A percentile compares a stretch with the other conserved stretches of the same genome.
These are phyloP conservation scores for Hemicentrotus pulcherrimus DNA, from an alignment of 35 echinoderm and acorn worm genomes.

Conservation along the genomic window DNA sequence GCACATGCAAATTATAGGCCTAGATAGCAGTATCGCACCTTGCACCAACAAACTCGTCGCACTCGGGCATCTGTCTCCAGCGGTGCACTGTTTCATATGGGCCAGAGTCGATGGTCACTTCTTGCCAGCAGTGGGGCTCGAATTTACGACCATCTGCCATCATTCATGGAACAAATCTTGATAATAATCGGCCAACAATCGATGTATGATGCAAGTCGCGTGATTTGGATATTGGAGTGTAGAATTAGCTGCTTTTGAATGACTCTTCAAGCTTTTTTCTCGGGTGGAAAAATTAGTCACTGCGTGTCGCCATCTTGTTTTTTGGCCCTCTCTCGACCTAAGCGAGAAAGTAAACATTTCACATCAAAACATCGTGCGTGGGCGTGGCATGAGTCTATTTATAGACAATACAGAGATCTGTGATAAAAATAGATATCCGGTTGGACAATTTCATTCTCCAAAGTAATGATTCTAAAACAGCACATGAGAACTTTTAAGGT, in stretches of 20 bases:
- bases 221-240: background rate
- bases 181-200: background rate
- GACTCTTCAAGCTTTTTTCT: background rate
- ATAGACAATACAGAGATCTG: too few relatives aligned
- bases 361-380: too few relatives aligned
- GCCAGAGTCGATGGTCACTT: slow-evolving; percentile 62
- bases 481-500: too few relatives aligned
- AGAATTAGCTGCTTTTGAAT: background rate
- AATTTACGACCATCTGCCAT: slow-evolving; percentile 48
- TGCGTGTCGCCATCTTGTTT: slow-evolving; percentile 14
- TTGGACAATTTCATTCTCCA: too few relatives aligned
- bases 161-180: background rate
- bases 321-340: background rate
- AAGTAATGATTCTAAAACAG: too few relatives aligned
- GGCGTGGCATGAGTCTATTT: too few relatives aligned
- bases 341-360: background rate
- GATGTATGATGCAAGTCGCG: background rate
- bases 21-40: slow-evolving; percentile 49
- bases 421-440: too few relatives aligned
- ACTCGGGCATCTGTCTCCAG: slow-evolving; percentile 97
- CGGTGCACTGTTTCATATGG: slow-evolving; percentile 94
- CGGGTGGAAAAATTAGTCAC: background rate
- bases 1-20: too few relatives aligned
- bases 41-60: slow-evolving; percentile 98
- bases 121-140: slow-evolving; percentile 58